Base-by-base conservation (phyloP, 2,113 vertebrate genomes). In the Tragelaphus imberbis region DNA sequence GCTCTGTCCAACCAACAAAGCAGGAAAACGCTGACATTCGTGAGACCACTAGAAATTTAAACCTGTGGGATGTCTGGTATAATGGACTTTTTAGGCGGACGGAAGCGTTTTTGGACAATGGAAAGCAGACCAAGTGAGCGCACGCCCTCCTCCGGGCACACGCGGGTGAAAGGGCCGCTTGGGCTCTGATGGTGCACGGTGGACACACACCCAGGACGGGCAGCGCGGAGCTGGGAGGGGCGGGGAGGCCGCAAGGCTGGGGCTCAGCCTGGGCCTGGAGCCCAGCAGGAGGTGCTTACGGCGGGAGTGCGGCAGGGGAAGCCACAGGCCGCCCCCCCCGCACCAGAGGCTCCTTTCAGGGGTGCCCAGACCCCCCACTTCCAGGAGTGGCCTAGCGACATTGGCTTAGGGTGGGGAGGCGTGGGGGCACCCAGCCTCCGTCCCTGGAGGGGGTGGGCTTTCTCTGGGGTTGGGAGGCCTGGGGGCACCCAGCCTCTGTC, bases 181-280 rank as follows among this genome's bases (percentile, higher is more conserved):
- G 21, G 21, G 21, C 23, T 40, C 68, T 25, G 68, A 75, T 0
- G 7, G 14, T 17, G 44, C 44, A 30, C 27, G 44, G 25, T 79
- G 79, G 79, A 51, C 47, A 33, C 47, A 11, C 16, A 81, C 47
- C 47, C 47, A 33, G 28, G 28, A 11, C 16, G 9, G 77, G 79
- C 47, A 1, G 4, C 4, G 1, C 16, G 9, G 47, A 30, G 47
- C 47, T 0, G 15, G 47, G 47, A 51, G 47, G 27, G 47, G 49
- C 1, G 0, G 28, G 28, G 33, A 33, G 47, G 79, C 0, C 0
- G 49, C 9, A 0, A 10, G 17, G 16, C 28, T n/a, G 10, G 25
- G 30, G 17, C 30, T 33, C 0, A 1, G 79, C 49, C 17, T 13
- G 49, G 49, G 49, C 49, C 51, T 55, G 33, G 19, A 53, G 28